phyloP scores from a whole-genome alignment of 2,113 vertebrate genomes.

The Rynchops niger region DNA sequence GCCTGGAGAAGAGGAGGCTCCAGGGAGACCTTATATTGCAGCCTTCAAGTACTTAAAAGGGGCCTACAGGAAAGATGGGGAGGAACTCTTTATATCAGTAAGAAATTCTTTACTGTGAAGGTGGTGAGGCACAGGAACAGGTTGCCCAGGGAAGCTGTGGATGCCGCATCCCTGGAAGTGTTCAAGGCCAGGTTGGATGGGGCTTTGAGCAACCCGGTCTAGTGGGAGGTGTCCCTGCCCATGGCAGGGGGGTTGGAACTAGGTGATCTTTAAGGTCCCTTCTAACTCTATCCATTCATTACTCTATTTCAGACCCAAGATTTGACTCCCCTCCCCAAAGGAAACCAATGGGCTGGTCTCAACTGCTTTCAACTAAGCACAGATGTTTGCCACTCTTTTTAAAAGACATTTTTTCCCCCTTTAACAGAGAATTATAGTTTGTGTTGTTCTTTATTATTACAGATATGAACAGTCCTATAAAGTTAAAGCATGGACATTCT shows the following conservation, averaged over 20 bases:
- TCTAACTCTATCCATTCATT: not conserved
- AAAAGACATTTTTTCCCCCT: not conserved
- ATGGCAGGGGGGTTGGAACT: not conserved
- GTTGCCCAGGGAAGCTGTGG: not conserved
- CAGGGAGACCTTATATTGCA: not conserved
- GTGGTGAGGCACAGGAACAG: not conserved
- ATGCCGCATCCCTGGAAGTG: not conserved
- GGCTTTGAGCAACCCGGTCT: not conserved
- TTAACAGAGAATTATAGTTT: not conserved
- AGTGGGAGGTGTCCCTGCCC: not conserved
- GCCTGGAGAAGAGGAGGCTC: not conserved
- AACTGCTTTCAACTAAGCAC: not conserved
- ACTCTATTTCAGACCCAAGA: not conserved
- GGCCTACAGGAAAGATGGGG: not conserved
- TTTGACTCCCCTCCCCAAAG: too few species aligned
- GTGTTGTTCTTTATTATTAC: not conserved
- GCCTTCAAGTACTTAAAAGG: not conserved
- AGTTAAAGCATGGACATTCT: not conserved
- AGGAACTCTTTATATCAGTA: not conserved
- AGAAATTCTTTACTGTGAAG: not conserved
- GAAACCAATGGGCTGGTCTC: not conserved
- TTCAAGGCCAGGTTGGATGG: not conserved
- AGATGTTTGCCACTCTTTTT: not conserved
- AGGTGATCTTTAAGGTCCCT: not conserved
- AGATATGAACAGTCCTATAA: not conserved